A percentile compares a stretch with the other conserved stretches of the same genome.
These are phyloP conservation scores for Pelobates cultripes DNA, from an alignment of 2,797 vertebrate genomes.

Conservation along the genomic window DNA sequence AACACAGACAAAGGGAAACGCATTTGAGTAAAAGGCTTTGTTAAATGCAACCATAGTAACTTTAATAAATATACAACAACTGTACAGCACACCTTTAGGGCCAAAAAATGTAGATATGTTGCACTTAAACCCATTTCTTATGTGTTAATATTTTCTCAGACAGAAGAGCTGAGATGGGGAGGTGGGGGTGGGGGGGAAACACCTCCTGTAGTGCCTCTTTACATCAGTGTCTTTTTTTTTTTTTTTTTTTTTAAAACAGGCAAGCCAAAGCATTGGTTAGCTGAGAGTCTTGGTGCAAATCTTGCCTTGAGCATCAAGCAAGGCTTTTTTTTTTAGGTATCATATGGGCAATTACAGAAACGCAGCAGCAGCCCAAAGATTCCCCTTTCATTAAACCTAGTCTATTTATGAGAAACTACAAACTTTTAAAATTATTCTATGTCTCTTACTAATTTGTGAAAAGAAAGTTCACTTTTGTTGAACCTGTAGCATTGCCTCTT, in stretches of 20 bases:
- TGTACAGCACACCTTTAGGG: slow-evolving; percentile 85
- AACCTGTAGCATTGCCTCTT: neutral
- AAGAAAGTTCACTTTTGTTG: neutral
- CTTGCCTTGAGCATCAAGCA: neutral
- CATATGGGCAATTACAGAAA: neutral
- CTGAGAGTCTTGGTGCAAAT: slow-evolving; percentile 50
- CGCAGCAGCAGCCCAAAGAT: neutral
- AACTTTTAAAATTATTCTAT: neutral
- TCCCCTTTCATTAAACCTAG: neutral
- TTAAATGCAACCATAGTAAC: slow-evolving; percentile 97
- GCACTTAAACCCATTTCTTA: slow-evolving; percentile 45
- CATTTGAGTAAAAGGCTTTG: slow-evolving; percentile 72
- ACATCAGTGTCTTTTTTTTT: neutral
- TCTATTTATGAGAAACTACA: neutral
- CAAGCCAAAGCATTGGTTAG: slow-evolving; percentile 5
- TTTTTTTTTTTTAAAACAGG: neutral
- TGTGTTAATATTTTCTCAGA: slow-evolving; percentile 6
- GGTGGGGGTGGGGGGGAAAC: no score
- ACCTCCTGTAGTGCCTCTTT: neutral
- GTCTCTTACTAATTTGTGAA: neutral
- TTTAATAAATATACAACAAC: slow-evolving; percentile 96
- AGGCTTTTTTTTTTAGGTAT: neutral
- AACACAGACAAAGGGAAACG: slow-evolving; percentile 84
- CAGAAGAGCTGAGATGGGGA: neutral
- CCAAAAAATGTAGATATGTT: slow-evolving; percentile 73